Percentiles rank a stretch among this genome's conserved stretches.
Conservation (phyloP, 2,113 vertebrate genomes). For the Callipepla squamata region DNA sequence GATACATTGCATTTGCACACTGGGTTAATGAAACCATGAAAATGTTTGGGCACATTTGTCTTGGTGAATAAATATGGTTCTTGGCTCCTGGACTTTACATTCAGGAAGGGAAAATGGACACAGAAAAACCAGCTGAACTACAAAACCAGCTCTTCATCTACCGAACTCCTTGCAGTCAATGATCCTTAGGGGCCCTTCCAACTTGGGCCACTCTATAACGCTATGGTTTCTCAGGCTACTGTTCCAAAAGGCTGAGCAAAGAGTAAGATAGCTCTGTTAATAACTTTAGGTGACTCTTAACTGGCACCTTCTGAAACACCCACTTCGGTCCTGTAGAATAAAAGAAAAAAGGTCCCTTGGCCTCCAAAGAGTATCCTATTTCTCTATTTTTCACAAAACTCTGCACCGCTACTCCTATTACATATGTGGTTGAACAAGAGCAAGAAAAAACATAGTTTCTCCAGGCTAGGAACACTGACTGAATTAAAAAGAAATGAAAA, state of each 20-base stretch:
- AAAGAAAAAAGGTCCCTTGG: background rate
- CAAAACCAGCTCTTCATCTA: background rate
- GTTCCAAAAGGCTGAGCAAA: background rate
- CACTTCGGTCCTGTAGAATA: background rate
- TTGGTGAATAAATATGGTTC: background rate
- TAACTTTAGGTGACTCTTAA: background rate
- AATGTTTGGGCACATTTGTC: background rate
- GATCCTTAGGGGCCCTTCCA: no score
- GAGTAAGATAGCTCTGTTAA: background rate
- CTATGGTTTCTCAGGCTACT: background rate
- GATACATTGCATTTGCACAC: fast-evolving
- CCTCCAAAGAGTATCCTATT: background rate
- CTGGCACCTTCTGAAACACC: background rate
- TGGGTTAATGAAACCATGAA: background rate
- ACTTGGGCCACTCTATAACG: no score
- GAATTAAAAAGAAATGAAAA: background rate
- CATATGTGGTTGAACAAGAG: background rate
- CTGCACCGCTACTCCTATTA: background rate
- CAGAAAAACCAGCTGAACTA: background rate
- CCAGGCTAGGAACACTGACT: background rate
- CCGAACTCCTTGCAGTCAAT: background rate
- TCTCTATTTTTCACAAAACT: background rate
- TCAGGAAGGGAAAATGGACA: background rate
- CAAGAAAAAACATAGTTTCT: background rate
- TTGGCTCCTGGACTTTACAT: background rate